phyloP scores from a whole-genome alignment of 92 coral and sea anemone genomes.

The Bergia puertoricense region DNA sequence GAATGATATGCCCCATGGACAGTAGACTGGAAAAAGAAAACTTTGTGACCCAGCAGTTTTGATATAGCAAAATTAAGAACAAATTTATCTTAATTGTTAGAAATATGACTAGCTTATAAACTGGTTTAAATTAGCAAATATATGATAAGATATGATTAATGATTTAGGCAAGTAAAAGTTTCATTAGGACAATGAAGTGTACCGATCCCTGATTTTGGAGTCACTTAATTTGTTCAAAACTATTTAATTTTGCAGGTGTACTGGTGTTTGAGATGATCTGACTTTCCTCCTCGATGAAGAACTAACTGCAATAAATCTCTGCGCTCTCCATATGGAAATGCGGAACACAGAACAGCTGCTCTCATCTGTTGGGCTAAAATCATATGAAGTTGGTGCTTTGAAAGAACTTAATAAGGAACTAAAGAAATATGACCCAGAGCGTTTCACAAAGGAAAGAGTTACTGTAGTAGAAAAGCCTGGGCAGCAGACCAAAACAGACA shows the following conservation, averaged over 20 bases:
- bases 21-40: no score
- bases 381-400: conserved; percentile 1
- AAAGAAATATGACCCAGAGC: background rate
- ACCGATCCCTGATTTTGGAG: no score
- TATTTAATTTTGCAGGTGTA: background rate
- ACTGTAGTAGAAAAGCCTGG: background rate
- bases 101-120: no score
- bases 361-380: background rate
- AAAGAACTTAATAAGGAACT: background rate
- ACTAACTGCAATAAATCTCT: background rate
- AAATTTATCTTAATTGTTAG: no score
- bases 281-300: background rate
- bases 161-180: no score
- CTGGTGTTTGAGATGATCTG: background rate
- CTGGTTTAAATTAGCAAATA: no score
- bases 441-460: background rate
- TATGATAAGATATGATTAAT: no score
- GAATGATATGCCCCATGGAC: no score
- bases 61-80: no score
- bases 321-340: conserved; percentile 7
- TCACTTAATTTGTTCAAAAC: background rate
- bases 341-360: conserved; percentile 14
- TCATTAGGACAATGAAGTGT: no score
- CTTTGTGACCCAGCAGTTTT: no score
- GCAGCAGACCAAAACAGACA: background rate